Percentiles rank a stretch among this genome's conserved stretches.
phyloP scores from a whole-genome alignment of 1,140 invertebrate species.

The Solenopsis fugax region DNA sequence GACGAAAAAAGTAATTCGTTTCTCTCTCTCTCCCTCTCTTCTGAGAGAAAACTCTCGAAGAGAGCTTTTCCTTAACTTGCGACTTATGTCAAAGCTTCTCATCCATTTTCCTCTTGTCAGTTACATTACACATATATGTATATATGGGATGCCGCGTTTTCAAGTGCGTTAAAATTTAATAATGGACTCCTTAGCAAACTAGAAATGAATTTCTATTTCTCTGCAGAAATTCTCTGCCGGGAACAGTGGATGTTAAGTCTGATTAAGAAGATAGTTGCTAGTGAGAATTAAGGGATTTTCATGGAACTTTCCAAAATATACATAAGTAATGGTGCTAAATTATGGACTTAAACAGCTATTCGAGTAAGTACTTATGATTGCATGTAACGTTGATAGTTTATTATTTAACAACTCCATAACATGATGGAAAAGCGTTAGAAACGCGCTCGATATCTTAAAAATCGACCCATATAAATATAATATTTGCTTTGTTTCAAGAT shows the following conservation, averaged over 20 bases:
- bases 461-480: not conserved
- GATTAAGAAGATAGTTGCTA: not conserved
- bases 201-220: constrained; percentile 22
- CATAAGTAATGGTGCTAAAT: not conserved
- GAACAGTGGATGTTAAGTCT: not conserved
- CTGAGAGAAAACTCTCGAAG: not conserved
- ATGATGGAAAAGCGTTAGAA: not conserved
- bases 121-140: not conserved
- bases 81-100: constrained; percentile 3
- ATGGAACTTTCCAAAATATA: not conserved
- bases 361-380: not conserved
- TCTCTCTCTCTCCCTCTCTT: not conserved
- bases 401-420: not conserved
- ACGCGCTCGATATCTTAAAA: too few relatives aligned
- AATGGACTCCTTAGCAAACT: constrained; percentile 16
- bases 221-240: not conserved
- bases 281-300: not conserved
- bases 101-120: not conserved
- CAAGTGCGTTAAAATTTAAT: not conserved
- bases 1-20: constrained; percentile 58
- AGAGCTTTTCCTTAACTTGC: not conserved
- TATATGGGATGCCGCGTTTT: not conserved
- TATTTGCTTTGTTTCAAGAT: not conserved
- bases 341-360: not conserved
- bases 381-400: not conserved